Evolutionary conservation across 2,888 invertebrate genomes (phyloP), one percentile per base, ranked within the genome.

Genomic region (Thymelicus sylvestris): DNA sequence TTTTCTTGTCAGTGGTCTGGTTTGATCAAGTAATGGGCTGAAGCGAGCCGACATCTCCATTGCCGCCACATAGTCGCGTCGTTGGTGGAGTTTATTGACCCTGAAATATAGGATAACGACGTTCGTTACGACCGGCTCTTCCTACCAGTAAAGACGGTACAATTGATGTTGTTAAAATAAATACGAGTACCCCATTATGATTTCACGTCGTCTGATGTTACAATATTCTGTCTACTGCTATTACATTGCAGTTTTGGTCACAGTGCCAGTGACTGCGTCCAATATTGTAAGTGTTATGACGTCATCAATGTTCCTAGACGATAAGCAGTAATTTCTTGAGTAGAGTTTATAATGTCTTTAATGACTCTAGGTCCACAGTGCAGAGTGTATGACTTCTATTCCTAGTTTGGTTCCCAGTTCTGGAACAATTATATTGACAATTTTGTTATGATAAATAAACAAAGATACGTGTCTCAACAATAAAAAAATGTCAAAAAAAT

Each of bases 71-170:
- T 66, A 79, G 87, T 83, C 88, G 85, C 86, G 87, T 77, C 86
- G 86, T 76, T 79, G 77, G 77, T 83, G 80, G 77, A 85, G 91
- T 91, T 88, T 91, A 87, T 90, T 85, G 90, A 91, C 90, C 91
- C 85, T 88, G 76, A 89, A 90, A 90, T 87, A 82, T 91, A 86
- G 90, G 84, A 90, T 92, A 91, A 93, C 89, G 89, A 89, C 87
- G 76, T 86, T 86, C 86, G 86, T 88, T 88, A 90, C 88, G 87
- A 89, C 83, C 81, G 80, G 78, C 83, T 77, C 75, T 79, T 83
- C 80, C 83, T 77, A 83, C 81, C 81, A 83, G 83, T 85, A 86
- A 83, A 83, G 80, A 84, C 84, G 83, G 78, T 80, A 82, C 84
- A 88, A 82, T 85, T 78, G 82, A 83, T 84, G 83, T 83, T 81